Percentiles rank a stretch among this genome's conserved stretches.
Evolutionary conservation across 1,140 invertebrate species (phyloP).

Genomic region (Tigriopus japonicus): DNA sequence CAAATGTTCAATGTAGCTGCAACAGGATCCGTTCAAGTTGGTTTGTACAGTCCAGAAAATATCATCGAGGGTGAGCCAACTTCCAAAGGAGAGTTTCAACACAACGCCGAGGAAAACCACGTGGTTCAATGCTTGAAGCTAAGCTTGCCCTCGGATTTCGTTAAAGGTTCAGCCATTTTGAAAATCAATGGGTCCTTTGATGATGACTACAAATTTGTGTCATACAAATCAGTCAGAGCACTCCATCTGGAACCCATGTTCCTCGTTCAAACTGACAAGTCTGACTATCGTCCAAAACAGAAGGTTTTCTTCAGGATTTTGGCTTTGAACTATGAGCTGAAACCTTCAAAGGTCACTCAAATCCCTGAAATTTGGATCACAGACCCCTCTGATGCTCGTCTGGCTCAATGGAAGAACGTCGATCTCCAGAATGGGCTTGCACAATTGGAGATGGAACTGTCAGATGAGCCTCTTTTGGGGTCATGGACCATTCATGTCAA

Average conservation of each 20-base stretch:
- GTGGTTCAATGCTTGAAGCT: neutral
- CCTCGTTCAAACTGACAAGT: conserved; percentile 32
- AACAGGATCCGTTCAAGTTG: neutral
- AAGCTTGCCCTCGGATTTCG: neutral
- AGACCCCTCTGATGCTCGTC: conserved; percentile 35
- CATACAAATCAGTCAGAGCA: neutral
- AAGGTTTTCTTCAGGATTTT: conserved; percentile 34
- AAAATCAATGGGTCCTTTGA: conserved; percentile 1
- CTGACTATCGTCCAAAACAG: conserved; percentile 42
- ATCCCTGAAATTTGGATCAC: conserved; percentile 37
- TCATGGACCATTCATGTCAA: neutral
- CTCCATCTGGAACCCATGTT: neutral
- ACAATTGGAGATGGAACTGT: conserved; percentile 33
- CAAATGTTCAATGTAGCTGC: neutral
- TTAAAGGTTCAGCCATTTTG: neutral
- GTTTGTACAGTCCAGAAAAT: neutral
- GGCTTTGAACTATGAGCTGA: conserved; percentile 30
- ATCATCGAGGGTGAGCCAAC: neutral
- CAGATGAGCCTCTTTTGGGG: conserved; percentile 28
- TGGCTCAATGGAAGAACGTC: conserved; percentile 38
- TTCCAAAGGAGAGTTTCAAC: neutral
- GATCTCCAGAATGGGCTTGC: conserved; percentile 31
- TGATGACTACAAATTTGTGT: neutral
- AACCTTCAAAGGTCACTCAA: conserved; percentile 21
- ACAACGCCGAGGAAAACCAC: neutral